Conservation (phyloP, 2,113 vertebrate genomes). For the Ameiurus melas region DNA sequence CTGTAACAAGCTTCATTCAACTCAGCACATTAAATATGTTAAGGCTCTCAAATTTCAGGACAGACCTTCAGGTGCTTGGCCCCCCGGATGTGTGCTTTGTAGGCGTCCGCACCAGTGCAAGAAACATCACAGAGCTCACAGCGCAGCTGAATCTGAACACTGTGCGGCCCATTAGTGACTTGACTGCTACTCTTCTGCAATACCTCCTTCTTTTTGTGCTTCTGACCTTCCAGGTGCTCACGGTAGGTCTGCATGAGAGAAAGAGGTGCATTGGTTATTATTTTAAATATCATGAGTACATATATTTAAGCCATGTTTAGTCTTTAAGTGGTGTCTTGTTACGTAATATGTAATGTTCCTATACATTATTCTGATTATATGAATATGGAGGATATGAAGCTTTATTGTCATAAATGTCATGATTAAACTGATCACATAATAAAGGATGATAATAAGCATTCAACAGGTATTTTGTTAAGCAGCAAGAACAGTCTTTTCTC, state of each 20-base stretch:
- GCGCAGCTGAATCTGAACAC: constrained; percentile 70
- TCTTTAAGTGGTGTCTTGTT: background rate
- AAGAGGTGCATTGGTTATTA: background rate
- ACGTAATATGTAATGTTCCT: background rate
- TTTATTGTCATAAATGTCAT: background rate
- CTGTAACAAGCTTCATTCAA: background rate
- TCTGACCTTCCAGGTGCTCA: constrained; percentile 81
- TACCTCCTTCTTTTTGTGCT: constrained; percentile 82
- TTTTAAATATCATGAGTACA: background rate
- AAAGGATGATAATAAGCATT: background rate
- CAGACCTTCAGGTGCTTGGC: constrained; percentile 79
- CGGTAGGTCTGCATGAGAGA: constrained; percentile 72
- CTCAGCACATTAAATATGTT: background rate
- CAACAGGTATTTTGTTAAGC: background rate
- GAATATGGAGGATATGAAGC: background rate
- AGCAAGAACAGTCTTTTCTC: background rate
- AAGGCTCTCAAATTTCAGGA: background rate
- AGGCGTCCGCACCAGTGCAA: constrained; percentile 76
- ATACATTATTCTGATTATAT: no score
- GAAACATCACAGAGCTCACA: constrained; percentile 80
- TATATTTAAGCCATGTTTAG: background rate
- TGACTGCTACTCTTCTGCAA: constrained; percentile 70
- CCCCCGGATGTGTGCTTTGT: constrained; percentile 69
- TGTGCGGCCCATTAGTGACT: constrained; percentile 59
- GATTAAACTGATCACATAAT: background rate